These are phyloP conservation scores for Mesopsocus fuscifrons DNA, from an alignment of 2,888 invertebrate genomes.

Conservation along the genomic window DNA sequence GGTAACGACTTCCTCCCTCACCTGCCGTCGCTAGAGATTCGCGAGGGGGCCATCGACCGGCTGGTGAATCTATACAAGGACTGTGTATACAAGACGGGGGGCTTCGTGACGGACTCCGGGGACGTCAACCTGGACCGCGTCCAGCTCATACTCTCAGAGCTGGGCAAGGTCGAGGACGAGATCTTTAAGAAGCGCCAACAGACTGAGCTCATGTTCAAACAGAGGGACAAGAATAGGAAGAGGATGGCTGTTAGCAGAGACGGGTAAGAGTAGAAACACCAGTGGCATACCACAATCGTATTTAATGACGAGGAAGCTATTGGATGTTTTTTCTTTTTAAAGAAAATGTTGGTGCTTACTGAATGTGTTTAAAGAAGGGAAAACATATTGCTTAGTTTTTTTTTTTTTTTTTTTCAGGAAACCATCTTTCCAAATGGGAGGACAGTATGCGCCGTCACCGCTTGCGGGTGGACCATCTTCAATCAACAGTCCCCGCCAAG, in stretches of 20 bases:
- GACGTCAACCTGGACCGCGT: slow-evolving; percentile 84
- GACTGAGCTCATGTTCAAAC: slow-evolving; percentile 64
- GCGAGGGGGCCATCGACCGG: slow-evolving; percentile 91
- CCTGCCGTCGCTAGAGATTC: slow-evolving; percentile 89
- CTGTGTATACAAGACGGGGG: slow-evolving; percentile 83
- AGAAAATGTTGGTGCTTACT: too few species aligned
- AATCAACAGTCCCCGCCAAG: slow-evolving; percentile 50
- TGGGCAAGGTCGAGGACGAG: slow-evolving; percentile 89
- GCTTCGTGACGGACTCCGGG: slow-evolving; percentile 88
- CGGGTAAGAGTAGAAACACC: too few species aligned
- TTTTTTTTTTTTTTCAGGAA: too few species aligned
- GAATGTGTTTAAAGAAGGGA: too few species aligned
- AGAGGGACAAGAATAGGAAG: slow-evolving; percentile 39
- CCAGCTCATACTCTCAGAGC: slow-evolving; percentile 82
- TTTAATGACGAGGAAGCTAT: too few species aligned
- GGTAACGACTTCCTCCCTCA: slow-evolving; percentile 99
- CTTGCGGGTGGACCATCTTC: slow-evolving; percentile 31
- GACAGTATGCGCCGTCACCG: neutral
- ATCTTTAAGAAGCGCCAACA: slow-evolving; percentile 87
- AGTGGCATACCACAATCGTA: too few species aligned
- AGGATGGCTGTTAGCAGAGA: slow-evolving; percentile 21
- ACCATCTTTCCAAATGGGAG: neutral
- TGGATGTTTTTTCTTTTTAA: too few species aligned
- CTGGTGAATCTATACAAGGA: slow-evolving; percentile 86
- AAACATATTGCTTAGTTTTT: too few species aligned